These are phyloP conservation scores for Forbesichthys papilliferus DNA, from an alignment of 2,113 vertebrate genomes.

Conservation along the genomic window DNA sequence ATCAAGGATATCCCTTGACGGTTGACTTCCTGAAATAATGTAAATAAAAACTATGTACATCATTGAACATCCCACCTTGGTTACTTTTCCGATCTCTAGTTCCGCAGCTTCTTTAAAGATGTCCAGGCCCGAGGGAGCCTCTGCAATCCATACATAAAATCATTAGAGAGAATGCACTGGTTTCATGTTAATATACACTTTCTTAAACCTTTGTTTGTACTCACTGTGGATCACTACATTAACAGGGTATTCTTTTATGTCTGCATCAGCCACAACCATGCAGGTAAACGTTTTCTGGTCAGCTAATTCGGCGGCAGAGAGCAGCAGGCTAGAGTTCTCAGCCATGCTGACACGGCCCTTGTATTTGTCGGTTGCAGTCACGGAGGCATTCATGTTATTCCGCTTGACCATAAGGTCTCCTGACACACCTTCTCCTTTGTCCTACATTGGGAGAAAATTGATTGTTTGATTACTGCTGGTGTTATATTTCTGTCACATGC, in stretches of 20 bases:
- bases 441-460: conserved; percentile 45
- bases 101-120: conserved; percentile 80
- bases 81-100: conserved; percentile 86
- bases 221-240: conserved; percentile 89
- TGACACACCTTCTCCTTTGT: conserved; percentile 42
- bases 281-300: conserved; percentile 91
- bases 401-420: conserved; percentile 64
- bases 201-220: conserved; percentile 58
- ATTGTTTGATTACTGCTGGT: neutral
- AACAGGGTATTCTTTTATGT: conserved; percentile 80
- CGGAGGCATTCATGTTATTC: conserved; percentile 17
- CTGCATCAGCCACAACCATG: conserved; percentile 78
- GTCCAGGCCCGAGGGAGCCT: conserved; percentile 81
- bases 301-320: conserved; percentile 79
- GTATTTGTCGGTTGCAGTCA: conserved; percentile 81
- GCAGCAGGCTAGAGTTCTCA: conserved; percentile 83
- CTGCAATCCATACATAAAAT: conserved; percentile 72
- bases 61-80: conserved; percentile 79
- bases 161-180: neutral
- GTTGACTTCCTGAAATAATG: conserved; percentile 50
- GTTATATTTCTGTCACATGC: conserved; percentile 23
- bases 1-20: conserved; percentile 47
- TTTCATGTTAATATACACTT: neutral
- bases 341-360: conserved; percentile 83
- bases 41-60: conserved; percentile 50